A percentile compares a stretch with the other conserved stretches of the same genome.
phyloP scores from a whole-genome alignment of 2,888 invertebrate species.

The Leistus spinibarbis region DNA sequence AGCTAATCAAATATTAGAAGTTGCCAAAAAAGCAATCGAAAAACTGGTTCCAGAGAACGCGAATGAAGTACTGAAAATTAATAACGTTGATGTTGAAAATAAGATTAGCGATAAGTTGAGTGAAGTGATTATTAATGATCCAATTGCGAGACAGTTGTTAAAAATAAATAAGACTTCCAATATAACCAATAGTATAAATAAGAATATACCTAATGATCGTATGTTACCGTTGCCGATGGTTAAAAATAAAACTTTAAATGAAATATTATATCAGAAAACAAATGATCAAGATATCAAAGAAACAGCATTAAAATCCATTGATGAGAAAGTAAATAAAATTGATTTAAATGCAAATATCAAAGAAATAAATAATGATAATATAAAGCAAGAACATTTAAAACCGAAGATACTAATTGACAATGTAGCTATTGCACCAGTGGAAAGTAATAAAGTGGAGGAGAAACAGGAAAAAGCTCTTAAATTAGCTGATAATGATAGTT shows the following conservation, averaged over 20 bases:
- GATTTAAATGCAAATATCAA: neutral
- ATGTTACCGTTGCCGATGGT: slow-evolving; percentile 25
- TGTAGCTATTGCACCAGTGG: neutral
- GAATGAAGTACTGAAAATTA: neutral
- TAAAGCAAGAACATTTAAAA: neutral
- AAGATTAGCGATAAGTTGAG: neutral
- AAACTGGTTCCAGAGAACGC: slow-evolving; percentile 28
- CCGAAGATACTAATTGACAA: neutral
- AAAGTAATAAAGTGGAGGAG: neutral
- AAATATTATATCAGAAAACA: slow-evolving; percentile 6
- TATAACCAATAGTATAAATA: slow-evolving; percentile 6
- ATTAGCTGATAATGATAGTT: neutral
- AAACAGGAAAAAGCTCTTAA: neutral
- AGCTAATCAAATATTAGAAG: slow-evolving; percentile 52
- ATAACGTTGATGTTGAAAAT: slow-evolving; percentile 6
- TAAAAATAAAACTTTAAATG: slow-evolving; percentile 24
- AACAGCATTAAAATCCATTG: neutral
- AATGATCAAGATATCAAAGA: neutral
- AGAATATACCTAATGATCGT: neutral
- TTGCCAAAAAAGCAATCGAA: slow-evolving; percentile 54
- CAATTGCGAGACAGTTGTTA: slow-evolving; percentile 20
- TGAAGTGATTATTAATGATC: slow-evolving; percentile 15
- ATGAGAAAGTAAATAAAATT: neutral
- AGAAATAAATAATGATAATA: neutral
- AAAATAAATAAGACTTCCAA: slow-evolving; percentile 12